Conservation (phyloP, 1,140 invertebrate species). For the Polypedilum pembai region DNA sequence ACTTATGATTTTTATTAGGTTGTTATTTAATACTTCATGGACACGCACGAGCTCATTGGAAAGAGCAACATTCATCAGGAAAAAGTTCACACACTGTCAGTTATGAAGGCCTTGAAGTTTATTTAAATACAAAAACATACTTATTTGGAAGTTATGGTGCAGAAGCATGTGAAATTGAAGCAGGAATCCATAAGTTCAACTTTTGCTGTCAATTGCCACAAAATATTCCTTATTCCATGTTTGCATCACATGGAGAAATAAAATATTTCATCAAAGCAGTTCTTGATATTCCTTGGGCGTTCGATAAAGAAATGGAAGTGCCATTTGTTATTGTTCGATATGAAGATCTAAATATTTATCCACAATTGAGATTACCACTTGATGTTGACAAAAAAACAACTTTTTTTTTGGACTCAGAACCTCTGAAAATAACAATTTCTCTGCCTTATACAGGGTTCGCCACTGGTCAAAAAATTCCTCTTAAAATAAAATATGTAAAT, state of each 20-base stretch:
- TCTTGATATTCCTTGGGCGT: conserved; percentile 4
- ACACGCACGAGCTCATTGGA: neutral
- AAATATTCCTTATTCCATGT: neutral
- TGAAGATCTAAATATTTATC: conserved; percentile 9
- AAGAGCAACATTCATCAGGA: neutral
- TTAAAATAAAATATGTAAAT: neutral
- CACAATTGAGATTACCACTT: neutral
- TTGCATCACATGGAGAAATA: neutral
- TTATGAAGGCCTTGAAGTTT: neutral
- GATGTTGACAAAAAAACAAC: neutral
- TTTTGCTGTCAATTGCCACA: neutral
- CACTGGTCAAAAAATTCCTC: neutral
- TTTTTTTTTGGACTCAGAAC: neutral
- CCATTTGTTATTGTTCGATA: neutral
- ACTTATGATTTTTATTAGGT: neutral
- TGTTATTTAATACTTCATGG: neutral
- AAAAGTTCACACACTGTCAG: neutral
- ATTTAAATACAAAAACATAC: neutral
- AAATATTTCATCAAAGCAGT: neutral
- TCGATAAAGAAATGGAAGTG: neutral
- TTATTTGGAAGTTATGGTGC: neutral
- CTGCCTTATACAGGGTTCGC: neutral
- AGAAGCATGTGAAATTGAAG: neutral
- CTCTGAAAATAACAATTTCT: neutral
- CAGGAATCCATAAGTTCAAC: neutral